Evolutionary conservation across 1,140 invertebrate genomes (phyloP).

Genomic region (Octopus bimaculoides): DNA sequence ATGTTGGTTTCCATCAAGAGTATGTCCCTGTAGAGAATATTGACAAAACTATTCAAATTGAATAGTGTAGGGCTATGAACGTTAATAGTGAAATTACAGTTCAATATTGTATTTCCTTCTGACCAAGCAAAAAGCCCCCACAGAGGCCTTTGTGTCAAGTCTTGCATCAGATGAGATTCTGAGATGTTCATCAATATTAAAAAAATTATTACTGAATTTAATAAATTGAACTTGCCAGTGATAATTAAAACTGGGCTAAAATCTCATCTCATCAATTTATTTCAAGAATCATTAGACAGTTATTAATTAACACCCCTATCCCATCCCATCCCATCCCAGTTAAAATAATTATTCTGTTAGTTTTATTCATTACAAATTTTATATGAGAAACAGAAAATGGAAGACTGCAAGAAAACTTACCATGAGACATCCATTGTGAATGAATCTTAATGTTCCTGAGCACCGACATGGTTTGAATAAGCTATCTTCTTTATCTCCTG

Average conservation of each 20-base stretch:
- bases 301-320: neutral
- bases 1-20: no score
- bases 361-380: neutral
- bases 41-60: no score
- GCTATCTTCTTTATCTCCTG: constrained; percentile 57
- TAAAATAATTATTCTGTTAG: neutral
- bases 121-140: no score
- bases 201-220: no score
- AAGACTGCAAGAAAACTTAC: constrained; percentile 45
- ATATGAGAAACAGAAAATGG: neutral
- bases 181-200: no score
- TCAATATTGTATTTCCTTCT: no score
- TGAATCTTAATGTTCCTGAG: constrained; percentile 61
- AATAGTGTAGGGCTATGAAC: no score
- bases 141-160: no score
- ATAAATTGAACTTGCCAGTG: neutral
- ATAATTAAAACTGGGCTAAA: neutral
- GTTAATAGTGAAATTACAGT: no score
- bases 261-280: neutral
- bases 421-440: constrained; percentile 62
- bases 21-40: no score
- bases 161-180: no score
- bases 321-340: neutral
- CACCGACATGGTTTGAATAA: constrained; percentile 63
- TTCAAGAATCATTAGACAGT: neutral